Conservation (phyloP, 1,140 invertebrate species). For the Ephestia elutella region DNA sequence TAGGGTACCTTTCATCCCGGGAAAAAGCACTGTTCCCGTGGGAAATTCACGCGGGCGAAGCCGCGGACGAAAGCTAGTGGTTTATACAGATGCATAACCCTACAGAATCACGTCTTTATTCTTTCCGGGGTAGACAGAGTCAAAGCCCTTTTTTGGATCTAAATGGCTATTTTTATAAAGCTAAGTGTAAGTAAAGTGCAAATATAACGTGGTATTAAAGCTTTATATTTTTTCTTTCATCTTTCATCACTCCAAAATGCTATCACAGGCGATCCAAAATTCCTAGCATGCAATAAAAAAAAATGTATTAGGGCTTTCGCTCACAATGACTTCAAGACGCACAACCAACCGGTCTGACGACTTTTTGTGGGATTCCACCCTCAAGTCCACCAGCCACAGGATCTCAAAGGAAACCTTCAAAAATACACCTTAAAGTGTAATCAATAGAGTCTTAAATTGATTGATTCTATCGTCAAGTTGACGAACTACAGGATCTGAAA, state of each 20-base stretch:
- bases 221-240: no score
- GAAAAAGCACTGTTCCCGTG: no score
- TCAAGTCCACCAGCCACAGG: constrained; percentile 35
- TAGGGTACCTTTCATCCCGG: no score
- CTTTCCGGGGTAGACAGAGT: no score
- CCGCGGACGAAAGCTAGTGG: no score
- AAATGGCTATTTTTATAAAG: no score
- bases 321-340: constrained; percentile 34
- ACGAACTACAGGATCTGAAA: constrained; percentile 24
- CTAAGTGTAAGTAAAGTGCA: no score
- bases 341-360: constrained; percentile 44
- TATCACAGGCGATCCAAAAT: background rate
- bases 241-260: background rate
- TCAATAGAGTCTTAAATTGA: constrained; percentile 4
- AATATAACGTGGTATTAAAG: no score
- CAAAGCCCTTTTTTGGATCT: no score
- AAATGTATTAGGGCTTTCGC: constrained; percentile 54
- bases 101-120: no score
- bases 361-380: constrained; percentile 62
- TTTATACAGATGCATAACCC: no score
- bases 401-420: constrained; percentile 12
- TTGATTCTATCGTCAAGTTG: constrained; percentile 41
- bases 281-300: constrained; percentile 37
- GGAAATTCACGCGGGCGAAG: no score
- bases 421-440: constrained; percentile 17